Evolutionary conservation across 1,140 invertebrate species (phyloP), one percentile per base, ranked within the genome.

Genomic region (Plutomurus gul): DNA sequence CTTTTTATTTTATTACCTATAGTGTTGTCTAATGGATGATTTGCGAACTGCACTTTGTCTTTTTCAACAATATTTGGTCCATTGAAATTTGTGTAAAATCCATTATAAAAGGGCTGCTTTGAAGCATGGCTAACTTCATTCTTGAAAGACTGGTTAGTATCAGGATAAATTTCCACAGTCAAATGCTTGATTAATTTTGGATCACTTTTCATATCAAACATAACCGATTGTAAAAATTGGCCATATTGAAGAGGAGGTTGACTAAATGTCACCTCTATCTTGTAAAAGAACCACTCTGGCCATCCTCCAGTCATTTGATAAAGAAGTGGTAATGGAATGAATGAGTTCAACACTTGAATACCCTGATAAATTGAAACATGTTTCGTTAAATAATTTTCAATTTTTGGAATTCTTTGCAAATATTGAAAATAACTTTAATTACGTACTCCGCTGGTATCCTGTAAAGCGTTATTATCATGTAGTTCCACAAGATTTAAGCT

Each of bases 201-300:
- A 27, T 74, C 47, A 33, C 8, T 47, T 18, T 79, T 79, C 33
- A 79, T 56, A 30, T 79, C 77, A 75, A 79, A 79, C 49, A 79
- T 40, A 0, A 79, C 30, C 2, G 56, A 60, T 74, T 79, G 77
- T 49, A 20, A 10, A 70, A 60, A 79, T 60, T 47, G 16, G 22
- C 71, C 71, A 36, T 25, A 36, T n/a, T 75, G 39, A 4, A 40
- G 18, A 30, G 47, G 16, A 30, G 37, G 47, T 33, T 65, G 56
- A 13, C 27, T 10, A 65, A 79, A 79, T n/a, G 71, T 51, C 0
- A 79, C 36, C 75, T 75, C 56, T n/a, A 79, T 49, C 37, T 79
- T 79, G 27, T 79, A 79, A 25, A 60, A 79, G 65, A 79, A 79
- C 71, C 77, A 75, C 11, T 79, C 77, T 11, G 77, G 77, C 77